These are phyloP conservation scores for Arenaria interpres DNA, from an alignment of 2,113 vertebrate species.

Conservation along the genomic window DNA sequence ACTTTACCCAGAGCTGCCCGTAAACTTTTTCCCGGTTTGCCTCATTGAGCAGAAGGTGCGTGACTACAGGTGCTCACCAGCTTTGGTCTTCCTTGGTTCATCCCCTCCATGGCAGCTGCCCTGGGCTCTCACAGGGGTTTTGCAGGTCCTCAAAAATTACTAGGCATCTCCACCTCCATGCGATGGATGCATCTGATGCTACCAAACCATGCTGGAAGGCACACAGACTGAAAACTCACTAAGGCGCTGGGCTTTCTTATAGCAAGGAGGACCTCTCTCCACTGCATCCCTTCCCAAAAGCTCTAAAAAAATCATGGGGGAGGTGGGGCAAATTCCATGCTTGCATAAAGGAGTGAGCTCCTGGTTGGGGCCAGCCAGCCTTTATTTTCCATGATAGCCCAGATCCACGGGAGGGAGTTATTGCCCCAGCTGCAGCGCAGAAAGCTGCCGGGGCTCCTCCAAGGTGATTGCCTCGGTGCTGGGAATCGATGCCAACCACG, in stretches of 20 bases:
- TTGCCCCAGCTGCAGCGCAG: neutral
- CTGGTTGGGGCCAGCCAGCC: neutral
- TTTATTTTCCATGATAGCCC: neutral
- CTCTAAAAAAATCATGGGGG: neutral
- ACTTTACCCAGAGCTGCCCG: neutral
- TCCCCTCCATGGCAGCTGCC: neutral
- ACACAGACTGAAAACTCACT: neutral
- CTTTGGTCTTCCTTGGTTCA: neutral
- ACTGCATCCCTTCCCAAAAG: neutral
- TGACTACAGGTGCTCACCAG: neutral
- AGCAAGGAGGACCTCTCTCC: neutral
- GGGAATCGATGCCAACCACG: fast-evolving
- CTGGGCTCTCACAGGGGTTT: neutral
- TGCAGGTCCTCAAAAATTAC: neutral
- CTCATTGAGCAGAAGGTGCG: neutral
- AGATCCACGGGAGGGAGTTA: neutral
- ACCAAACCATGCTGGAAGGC: neutral
- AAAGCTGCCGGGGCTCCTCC: neutral
- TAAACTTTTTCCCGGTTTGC: neutral
- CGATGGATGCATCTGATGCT: neutral
- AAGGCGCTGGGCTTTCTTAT: fast-evolving
- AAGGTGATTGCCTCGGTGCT: neutral
- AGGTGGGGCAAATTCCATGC: fast-evolving
- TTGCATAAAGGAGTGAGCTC: neutral
- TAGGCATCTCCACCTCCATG: neutral